Evolutionary conservation across 1,140 invertebrate genomes (phyloP).

Genomic region (Brachionus manjavacas): DNA sequence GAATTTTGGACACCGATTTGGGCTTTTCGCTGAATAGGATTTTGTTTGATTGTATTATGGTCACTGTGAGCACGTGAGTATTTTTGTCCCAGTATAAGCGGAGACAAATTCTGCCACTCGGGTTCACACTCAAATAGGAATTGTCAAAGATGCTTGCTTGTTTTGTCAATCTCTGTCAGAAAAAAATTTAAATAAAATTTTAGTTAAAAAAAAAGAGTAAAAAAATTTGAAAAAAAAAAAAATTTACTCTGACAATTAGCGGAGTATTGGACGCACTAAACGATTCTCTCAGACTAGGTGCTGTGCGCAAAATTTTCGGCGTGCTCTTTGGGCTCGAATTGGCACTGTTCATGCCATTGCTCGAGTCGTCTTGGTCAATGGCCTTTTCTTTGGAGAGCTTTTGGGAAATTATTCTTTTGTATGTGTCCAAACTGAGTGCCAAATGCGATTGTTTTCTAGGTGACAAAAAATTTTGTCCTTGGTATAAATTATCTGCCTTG

Average conservation of each 20-base stretch:
- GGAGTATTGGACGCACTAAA: conserved; percentile 8
- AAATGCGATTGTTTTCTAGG: neutral
- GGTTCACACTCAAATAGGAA: neutral
- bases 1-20: conserved; percentile 20
- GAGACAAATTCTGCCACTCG: neutral
- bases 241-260: neutral
- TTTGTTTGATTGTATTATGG: conserved; percentile 20
- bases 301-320: neutral
- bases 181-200: neutral
- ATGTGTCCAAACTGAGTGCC: neutral
- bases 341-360: neutral
- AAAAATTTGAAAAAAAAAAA: too few relatives aligned
- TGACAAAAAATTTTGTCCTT: conserved; percentile 22
- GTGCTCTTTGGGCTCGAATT: neutral
- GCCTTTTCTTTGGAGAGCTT: conserved; percentile 17
- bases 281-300: conserved; percentile 8
- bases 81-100: conserved; percentile 8
- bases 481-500: neutral
- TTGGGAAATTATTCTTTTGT: neutral
- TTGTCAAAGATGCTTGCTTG: neutral
- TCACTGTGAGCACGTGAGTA: conserved; percentile 23
- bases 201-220: neutral
- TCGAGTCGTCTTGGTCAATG: conserved; percentile 15
- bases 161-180: neutral
- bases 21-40: neutral